Base-by-base conservation (phyloP, 2,888 invertebrate genomes). In the Melieria crassipennis region DNA sequence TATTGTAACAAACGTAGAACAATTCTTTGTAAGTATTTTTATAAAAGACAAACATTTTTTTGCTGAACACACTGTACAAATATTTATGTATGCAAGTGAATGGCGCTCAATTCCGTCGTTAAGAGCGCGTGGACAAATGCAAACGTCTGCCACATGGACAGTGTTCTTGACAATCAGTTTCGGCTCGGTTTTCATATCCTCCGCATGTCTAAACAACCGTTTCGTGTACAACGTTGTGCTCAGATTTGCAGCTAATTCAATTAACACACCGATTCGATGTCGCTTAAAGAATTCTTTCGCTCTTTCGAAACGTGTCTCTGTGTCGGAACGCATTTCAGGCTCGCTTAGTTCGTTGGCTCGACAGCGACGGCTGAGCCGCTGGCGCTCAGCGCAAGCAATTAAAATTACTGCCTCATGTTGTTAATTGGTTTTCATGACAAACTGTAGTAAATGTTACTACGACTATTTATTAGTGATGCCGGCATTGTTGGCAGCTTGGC, bases 351-450 rank as follows among this genome's bases (percentile, higher is more conserved):
- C 30, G 30, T 30, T 11, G 10, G 13, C 13, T n/a, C 11, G 52
- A 52, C 52, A n/a, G 5, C 5, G 52, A 52, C n/a, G 6, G 52
- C 50, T 11, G 50, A 11, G n/a, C 5, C 52, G 52, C 13, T 52
- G 52, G 5, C n/a, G 11, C 52, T 52, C 7, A 7, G 45, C 45
- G 46, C 45, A 66, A 66, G 57, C 48, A 66, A 66, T 66, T 66
- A 57, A 66, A 66, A 66, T 66, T 66, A 66, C 10, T 46, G 66
- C 55, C 56, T 56, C 56, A 43, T 46, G 48, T 57, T 66, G 30
- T 58, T 66, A 66, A 66, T 66, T 56, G 57, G 46, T 13, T 66
- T 58, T 57, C 56, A 66, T 66, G 57, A 42, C 10, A 66, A 57
- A 57, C 16, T 46, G 57, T 30, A 13, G 45, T 30, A 46, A 62